A percentile compares a stretch with the other conserved stretches of the same genome.
Conservation (phyloP, 2,113 vertebrate species). For the Melospiza melodia region DNA sequence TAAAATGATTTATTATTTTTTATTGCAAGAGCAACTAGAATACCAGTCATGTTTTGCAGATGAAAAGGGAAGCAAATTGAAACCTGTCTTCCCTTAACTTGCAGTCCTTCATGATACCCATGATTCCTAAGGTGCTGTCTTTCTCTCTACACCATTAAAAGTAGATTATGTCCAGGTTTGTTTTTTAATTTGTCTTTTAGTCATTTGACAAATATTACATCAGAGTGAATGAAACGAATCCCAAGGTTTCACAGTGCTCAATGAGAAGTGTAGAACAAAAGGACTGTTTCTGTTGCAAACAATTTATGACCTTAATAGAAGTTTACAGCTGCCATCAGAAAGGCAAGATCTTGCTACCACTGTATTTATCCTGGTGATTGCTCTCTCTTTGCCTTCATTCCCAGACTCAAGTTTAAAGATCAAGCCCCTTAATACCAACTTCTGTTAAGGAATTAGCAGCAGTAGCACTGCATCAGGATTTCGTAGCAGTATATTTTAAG, state of each 20-base stretch:
- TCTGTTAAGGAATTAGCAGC: background rate
- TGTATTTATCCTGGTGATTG: background rate
- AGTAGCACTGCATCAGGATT: background rate
- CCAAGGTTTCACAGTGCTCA: background rate
- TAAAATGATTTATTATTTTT: slow-evolving; percentile 51
- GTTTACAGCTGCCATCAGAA: slow-evolving; percentile 40
- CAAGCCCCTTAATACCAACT: background rate
- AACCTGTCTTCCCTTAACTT: background rate
- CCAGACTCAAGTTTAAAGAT: background rate
- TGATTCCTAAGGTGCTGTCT: background rate
- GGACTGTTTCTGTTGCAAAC: background rate
- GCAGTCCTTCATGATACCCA: background rate
- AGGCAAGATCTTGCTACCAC: background rate
- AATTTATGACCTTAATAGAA: slow-evolving; percentile 59
- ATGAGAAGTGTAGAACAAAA: slow-evolving; percentile 14
- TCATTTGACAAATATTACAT: slow-evolving; percentile 14
- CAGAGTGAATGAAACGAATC: slow-evolving; percentile 24
- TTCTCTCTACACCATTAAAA: background rate
- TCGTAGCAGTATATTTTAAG: background rate
- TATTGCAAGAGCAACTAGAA: slow-evolving; percentile 21
- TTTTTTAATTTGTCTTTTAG: slow-evolving; percentile 8
- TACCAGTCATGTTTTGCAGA: background rate
- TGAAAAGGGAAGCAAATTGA: slow-evolving; percentile 18
- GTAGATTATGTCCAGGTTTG: background rate
- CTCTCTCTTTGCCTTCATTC: background rate